Base-by-base conservation (phyloP, 2,888 invertebrate genomes). In the Amphipoea lucens region DNA sequence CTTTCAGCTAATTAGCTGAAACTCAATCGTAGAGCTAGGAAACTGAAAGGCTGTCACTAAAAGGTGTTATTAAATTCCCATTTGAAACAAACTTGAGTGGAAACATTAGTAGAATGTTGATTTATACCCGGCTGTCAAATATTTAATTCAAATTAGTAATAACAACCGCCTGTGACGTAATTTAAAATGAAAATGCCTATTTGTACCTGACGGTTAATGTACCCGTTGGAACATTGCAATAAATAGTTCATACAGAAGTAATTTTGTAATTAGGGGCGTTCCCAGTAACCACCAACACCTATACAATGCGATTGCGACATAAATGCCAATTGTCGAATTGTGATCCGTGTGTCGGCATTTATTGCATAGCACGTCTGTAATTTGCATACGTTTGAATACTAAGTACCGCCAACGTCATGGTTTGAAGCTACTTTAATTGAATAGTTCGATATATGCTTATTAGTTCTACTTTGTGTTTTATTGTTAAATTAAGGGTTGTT, bases 371-470 rank as follows among this genome's bases (percentile, higher is more conserved):
- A 95, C 96, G 96, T 95, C 95, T 95, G 95, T 94, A 95, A 97
- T 97, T 96, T 96, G 96, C 96, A 97, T 96, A 95, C 95, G 96
- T 97, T 96, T 97, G 96, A 96, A 97, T 96, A 96, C 95, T 96
- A 96, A 96, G 95, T 96, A 94, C 93, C 92, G 88, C 86, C 90
- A 91, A 93, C 94, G 96, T 95, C 95, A 96, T 91, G 94, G 96
- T 94, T 95, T 95, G 92, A 93, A 95, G 94, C 94, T 93, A 94
- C 94, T 96, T 95, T 96, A 96, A 96, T 96, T 96, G 96, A 96
- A 96, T 96, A 95, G 94, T 96, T 95, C 95, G 93, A 95, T 96
- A 94, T 95, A 94, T 93, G 94, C 92, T 95, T 94, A 95, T 95
- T 94, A 93, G 90, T 92, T 90, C 87, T 89, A 94, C 90, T 94